phyloP scores from a whole-genome alignment of 2,888 invertebrate species.

The Monopis laevigella region DNA sequence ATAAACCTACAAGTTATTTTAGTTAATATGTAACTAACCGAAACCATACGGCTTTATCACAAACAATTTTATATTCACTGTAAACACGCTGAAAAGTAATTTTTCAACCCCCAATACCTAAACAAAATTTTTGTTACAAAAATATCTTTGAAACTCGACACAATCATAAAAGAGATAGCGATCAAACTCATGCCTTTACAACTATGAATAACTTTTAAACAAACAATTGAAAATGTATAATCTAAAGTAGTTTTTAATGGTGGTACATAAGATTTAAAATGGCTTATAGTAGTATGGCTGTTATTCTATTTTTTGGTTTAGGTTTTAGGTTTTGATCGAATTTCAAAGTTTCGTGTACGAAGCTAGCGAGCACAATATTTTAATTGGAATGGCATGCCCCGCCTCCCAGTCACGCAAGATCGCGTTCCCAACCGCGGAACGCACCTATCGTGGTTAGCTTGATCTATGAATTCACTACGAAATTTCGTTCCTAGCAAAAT shows the following conservation, averaged over 20 bases:
- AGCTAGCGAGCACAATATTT: constrained; percentile 43
- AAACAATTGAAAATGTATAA: too few species aligned
- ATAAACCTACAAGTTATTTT: not conserved
- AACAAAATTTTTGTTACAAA: constrained; percentile 8
- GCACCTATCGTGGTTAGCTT: not conserved
- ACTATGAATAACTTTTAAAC: too few species aligned
- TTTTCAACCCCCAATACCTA: constrained; percentile 5
- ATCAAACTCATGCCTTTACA: constrained; percentile 2
- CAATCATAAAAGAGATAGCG: constrained; percentile 7
- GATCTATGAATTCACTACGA: too few species aligned
- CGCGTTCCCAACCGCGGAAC: constrained; percentile 34
- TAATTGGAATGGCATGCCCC: constrained; percentile 57
- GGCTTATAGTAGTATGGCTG: too few species aligned
- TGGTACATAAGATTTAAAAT: too few species aligned
- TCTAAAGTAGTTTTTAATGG: too few species aligned
- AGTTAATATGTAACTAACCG: not conserved
- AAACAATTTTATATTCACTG: constrained; percentile 10
- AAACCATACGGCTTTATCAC: not conserved
- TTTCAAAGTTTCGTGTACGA: constrained; percentile 19
- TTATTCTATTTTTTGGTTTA: constrained; percentile 3
- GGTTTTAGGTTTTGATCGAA: constrained; percentile 27
- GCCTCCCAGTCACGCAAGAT: constrained; percentile 60
- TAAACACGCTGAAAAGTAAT: constrained; percentile 12
- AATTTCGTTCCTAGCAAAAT: constrained; percentile 1
- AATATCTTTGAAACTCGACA: constrained; percentile 9